These are phyloP conservation scores for Oreohelix idahoensis DNA, from an alignment of 1,140 invertebrate species.

Conservation along the genomic window DNA sequence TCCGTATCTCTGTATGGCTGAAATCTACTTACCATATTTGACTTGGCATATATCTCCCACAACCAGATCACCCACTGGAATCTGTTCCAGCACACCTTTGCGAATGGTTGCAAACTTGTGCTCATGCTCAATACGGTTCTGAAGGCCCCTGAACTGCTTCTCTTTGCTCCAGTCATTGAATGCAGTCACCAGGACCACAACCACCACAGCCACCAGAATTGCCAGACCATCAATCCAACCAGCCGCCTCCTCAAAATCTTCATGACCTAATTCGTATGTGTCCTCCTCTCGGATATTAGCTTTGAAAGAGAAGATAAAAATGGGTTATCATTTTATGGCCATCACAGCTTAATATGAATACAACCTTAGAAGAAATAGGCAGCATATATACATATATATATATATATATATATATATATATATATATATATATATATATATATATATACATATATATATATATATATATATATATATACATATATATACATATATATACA, in stretches of 20 bases:
- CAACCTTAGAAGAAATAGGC: too few species aligned
- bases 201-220: conserved; percentile 97
- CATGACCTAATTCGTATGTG: conserved; percentile 62
- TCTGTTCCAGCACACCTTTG: conserved; percentile 90
- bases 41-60: conserved; percentile 97
- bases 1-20: too few species aligned
- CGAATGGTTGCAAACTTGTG: conserved; percentile 98
- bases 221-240: conserved; percentile 99
- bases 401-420: too few species aligned
- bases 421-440: too few species aligned
- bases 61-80: conserved; percentile 96
- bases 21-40: conserved; percentile 74
- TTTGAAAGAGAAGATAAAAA: neutral
- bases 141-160: conserved; percentile 95
- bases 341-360: too few species aligned
- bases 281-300: conserved; percentile 37
- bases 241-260: conserved; percentile 89
- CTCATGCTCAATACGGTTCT: conserved; percentile 98
- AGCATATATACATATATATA: too few species aligned
- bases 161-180: conserved; percentile 99
- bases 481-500: too few species aligned
- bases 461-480: too few species aligned
- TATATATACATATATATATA: too few species aligned
- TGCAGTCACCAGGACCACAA: conserved; percentile 97
- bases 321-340: too few species aligned